Evolutionary conservation across 2,888 invertebrate species (phyloP), one percentile per base, ranked within the genome.

Genomic region (Pandemis cinnamomeana): DNA sequence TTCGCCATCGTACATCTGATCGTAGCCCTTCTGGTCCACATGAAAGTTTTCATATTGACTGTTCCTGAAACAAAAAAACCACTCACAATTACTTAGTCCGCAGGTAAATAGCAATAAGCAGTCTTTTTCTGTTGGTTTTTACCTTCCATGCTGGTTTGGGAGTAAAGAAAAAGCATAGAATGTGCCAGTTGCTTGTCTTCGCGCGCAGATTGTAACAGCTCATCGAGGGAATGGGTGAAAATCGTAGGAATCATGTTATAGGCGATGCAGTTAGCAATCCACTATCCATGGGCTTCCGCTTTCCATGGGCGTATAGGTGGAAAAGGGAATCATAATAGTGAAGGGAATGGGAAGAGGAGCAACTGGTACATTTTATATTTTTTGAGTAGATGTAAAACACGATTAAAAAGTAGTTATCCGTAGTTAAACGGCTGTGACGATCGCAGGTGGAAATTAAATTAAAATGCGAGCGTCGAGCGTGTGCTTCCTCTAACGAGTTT

Each of bases 41-140:
- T 96, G 96, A 89, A 96, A 96, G 86, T 95, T 95, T 85, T 96
- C 96, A 93, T 96, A 96, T 84, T 95, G 95, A 80, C 92, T 86
- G 83, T 95, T 95, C 90, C 96, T 96, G 90, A 0, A 90, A 91
- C 87, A 91, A 91, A 6, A 51, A 77, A 55, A 71, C 8, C 13
- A 48, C 11, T 20, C 53, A 3, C 2, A 20, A 20, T 15, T 55
- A 51, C 5, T 5, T 7, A 51, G n/a, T n/a, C n/a, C n/a, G n/a
- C 51, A 10, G 0, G n/a, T 51, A 5, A 55, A 20, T 27, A 71
- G n/a, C 27, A 36, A 36, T 36, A 36, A 36, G 27, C 20, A 20
- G 20, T 20, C 20, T 20, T 20, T 20, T 20, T 20, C 20, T 20
- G 20, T 20, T 20, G n/a, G n/a, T 20, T 20, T 20, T 20, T 20